phyloP scores from a whole-genome alignment of 2,797 vertebrate species.

The Sebastes dallii region DNA sequence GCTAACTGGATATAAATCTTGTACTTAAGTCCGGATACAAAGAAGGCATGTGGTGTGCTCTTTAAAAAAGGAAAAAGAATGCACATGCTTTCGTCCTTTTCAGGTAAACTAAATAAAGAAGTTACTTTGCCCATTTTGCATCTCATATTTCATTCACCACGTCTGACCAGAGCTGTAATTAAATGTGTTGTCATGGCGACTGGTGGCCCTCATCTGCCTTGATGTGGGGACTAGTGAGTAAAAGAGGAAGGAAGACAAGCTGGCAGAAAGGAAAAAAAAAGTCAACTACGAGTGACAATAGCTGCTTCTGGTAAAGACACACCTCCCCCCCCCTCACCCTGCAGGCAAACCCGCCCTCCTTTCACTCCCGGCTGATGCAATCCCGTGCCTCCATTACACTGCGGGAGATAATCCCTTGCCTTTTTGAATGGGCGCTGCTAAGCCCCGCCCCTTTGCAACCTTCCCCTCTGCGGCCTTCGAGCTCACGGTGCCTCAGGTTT shows the following conservation, averaged over 20 bases:
- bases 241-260: slow-evolving; percentile 3
- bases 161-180: neutral
- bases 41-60: slow-evolving; percentile 6
- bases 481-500: slow-evolving; percentile 36
- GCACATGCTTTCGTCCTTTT: neutral
- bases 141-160: neutral
- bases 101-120: neutral
- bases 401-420: slow-evolving; percentile 58
- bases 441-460: slow-evolving; percentile 30
- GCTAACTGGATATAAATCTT: slow-evolving; percentile 35
- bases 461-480: slow-evolving; percentile 11
- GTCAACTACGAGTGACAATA: slow-evolving; percentile 13
- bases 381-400: slow-evolving; percentile 62
- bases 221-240: neutral
- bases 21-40: neutral
- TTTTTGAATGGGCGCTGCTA: slow-evolving; percentile 33
- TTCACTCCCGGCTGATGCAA: slow-evolving; percentile 81
- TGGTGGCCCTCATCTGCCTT: neutral
- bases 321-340: neutral
- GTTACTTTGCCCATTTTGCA: neutral
- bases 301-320: neutral
- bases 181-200: neutral
- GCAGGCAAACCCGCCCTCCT: slow-evolving; percentile 2
- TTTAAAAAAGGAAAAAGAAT: neutral
- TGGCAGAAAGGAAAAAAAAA: neutral